Base-by-base conservation (phyloP, 2,888 invertebrate species). In the Parnassius glacialis region DNA sequence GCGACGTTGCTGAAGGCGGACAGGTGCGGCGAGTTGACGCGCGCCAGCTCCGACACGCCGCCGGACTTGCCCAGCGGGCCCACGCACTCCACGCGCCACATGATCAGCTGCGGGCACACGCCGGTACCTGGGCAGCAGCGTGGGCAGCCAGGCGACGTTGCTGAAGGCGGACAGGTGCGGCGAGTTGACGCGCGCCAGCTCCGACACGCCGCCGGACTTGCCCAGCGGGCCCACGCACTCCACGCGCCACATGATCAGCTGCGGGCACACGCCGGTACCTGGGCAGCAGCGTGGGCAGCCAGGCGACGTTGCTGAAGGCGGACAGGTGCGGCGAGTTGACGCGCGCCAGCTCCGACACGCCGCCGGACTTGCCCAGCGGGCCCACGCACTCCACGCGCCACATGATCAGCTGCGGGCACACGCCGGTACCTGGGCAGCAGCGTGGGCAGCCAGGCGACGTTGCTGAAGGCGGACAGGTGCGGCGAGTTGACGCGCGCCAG, bases 331-430 rank as follows among this genome's bases (percentile, higher is more conserved):
- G 97, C 0, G 98, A 98, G 92, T 99, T 99, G 57, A 99, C 98
- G 12, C 99, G 92, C 0, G 99, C 99, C 68, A 99, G 92, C 83
- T 99, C 99, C 20, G 97, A 96, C 20, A 99, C 97, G 5, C 99
- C 99, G 7, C 99, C 99, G 2, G 98, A 98, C 89, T 98, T 98
- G 59, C 98, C 98, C 51, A 99, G 90, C 0, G 99, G 99, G 0
- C 99, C 99, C 2, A 99, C 99, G 2, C 99, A 97, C 80, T 99
- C 98, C 9, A 99, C 99, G 67, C 98, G 94, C 99, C 99, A 99
- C 71, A 99, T 93, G 72, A 99, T 99, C 64, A 99, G 90, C 86
- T 99, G 99, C 59, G 98, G 98, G 80, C 98, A 98, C 74, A 98
- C 96, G 12, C 97, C 97, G 9, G 11, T 66, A 95, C 95, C 95